Evolutionary conservation across 2,113 vertebrate genomes (phyloP), one percentile per base, ranked within the genome.

Genomic region (Enhydra lutris): DNA sequence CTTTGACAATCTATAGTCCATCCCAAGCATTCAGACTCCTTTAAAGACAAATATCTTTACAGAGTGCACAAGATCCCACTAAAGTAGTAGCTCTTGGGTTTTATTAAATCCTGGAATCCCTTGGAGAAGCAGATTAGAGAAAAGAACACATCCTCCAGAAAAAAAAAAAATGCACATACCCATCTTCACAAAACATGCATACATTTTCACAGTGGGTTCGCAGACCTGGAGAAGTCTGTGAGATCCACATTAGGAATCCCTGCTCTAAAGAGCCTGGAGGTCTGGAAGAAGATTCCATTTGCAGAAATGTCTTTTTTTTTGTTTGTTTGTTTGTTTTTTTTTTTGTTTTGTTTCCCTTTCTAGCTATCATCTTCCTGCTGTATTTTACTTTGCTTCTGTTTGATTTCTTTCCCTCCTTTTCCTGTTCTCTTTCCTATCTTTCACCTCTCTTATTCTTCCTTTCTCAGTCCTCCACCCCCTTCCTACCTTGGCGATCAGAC

Each of bases 401-500:
- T 39, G 34, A 89, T 89, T 95, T 80, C 76, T 87, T 95, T 84
- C 89, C 45, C 74, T 45, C 65, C 17, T 69, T 50, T 69, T 20
- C 65, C 73, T 26, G 4, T 59, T 79, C 65, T 13, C 45, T 83
- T 92, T 87, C 91, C 89, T 97, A 80, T 98, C 90, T 91, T 39
- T 57, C 85, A 84, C 67, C 84, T 93, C 88, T 97, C 88, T 42
- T 45, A 36, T 12, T 96, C 91, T 97, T 98, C 95, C 95, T 91
- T 95, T 97, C 94, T 84, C 85, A 63, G 36, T 59, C 29, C 63
- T 86, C 81, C 73, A 85, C 67, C 88, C 83, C 71, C 85, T 97
- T 93, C 97, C 93, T 91, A 94, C 95, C 94, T 93, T 89, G 95
- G 98, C 31, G 2, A 94, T 97, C 96, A 95, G 76, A 97, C 95